Base-by-base conservation (phyloP, 2,888 invertebrate genomes). In the Piscicola geometra region DNA sequence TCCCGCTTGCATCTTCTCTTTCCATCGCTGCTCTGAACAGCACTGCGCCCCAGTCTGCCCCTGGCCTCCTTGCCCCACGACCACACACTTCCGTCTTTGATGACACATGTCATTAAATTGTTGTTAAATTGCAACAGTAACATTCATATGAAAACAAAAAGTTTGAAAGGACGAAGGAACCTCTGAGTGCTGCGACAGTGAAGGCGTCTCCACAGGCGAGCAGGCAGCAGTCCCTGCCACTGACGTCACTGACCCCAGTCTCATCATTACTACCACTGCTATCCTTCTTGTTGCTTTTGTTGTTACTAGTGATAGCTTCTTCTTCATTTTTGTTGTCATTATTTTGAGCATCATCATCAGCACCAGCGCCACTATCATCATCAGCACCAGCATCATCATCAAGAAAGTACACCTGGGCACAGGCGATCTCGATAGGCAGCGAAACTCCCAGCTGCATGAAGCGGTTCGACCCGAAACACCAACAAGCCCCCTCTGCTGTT, bases 141-240 rank as follows among this genome's bases (percentile, higher is more conserved):
- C 12, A 69, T 69, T 32, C n/a, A 28, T 28, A 64, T 9, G 21
- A 64, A 9, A 30, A 64, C 9, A 21, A 30, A 32, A 12, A 68
- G 21, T 25, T 71, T 33, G 30, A 47, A 18, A 30, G 21, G 2
- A 30, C 12, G 25, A 5, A n/a, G 47, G 70, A 78, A 84, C 84
- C 83, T 78, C 82, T 80, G 33, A 82, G 78, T 18, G 82, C 83
- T 50, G 82, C 83, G 0, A 84, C 81, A 36, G 84, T 83, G 78
- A 83, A 85, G 0, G 84, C 84, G 76, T 85, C 85, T 0, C 85
- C 85, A 81, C 85, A 84, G 0, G 82, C 81, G 1, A 85, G 81
- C 28, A n/a, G 3, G n/a, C 60, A 3, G n/a, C n/a, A 25, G n/a
- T 56, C 25, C 21, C n/a, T 9, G 9, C n/a, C 64, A 64, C 64